Evolutionary conservation across 2,113 vertebrate genomes (phyloP).

Genomic region (Pristiophorus japonicus): DNA sequence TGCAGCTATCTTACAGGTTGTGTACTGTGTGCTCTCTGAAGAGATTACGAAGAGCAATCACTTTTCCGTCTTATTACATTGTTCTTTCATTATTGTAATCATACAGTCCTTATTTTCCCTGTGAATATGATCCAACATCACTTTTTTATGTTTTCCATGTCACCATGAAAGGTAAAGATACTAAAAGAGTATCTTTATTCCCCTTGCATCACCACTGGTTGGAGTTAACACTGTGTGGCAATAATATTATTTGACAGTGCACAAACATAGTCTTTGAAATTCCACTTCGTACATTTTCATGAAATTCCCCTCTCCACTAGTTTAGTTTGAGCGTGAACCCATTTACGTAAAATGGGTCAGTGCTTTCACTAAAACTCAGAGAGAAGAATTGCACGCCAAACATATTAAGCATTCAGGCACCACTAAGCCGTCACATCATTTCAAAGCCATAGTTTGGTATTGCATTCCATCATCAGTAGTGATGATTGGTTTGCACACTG

Average conservation of each 20-base stretch:
- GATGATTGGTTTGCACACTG: neutral
- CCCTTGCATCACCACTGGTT: neutral
- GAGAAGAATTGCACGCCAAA: neutral
- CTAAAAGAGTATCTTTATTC: neutral
- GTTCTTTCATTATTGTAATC: neutral
- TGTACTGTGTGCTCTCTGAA: too few relatives aligned
- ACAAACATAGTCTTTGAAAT: neutral
- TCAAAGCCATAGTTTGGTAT: neutral
- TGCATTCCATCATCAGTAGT: neutral
- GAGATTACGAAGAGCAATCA: neutral
- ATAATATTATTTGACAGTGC: neutral
- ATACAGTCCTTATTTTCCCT: neutral
- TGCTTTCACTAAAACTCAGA: neutral
- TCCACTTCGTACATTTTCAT: neutral
- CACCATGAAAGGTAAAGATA: neutral
- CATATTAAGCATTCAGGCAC: neutral
- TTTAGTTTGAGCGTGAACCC: neutral
- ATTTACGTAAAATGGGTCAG: neutral
- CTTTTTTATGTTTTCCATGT: neutral
- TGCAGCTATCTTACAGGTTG: too few relatives aligned
- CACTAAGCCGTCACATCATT: neutral
- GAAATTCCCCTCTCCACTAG: neutral
- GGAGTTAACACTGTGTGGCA: neutral
- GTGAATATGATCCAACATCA: neutral
- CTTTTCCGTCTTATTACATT: neutral